phyloP scores from a whole-genome alignment of 2,797 vertebrate genomes.

The Halcyon smyrnensis region DNA sequence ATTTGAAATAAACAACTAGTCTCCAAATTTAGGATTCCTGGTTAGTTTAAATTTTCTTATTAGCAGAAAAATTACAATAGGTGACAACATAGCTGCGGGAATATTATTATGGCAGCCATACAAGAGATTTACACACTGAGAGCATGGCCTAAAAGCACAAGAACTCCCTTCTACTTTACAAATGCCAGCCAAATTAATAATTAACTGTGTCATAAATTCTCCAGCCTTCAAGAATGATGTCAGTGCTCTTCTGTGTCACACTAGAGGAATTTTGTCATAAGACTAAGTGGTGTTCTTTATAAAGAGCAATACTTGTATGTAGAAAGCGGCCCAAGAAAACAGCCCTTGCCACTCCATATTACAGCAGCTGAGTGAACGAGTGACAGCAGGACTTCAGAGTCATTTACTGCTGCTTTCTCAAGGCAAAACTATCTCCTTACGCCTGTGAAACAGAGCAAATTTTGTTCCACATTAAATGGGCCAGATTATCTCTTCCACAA shows the following conservation, averaged over 20 bases:
- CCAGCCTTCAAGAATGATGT: conserved; percentile 38
- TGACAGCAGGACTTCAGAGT: conserved; percentile 65
- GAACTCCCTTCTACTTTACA: conserved; percentile 69
- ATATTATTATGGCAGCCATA: conserved; percentile 61
- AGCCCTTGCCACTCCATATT: conserved; percentile 42
- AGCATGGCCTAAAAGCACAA: conserved; percentile 56
- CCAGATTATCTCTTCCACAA: conserved; percentile 59
- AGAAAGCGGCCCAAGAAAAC: conserved; percentile 12
- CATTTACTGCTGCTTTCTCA: conserved; percentile 63
- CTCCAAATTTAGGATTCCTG: conserved; percentile 79
- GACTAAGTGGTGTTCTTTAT: conserved; percentile 39
- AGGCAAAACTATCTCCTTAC: conserved; percentile 37
- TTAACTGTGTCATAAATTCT: conserved; percentile 61
- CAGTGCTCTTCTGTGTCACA: conserved; percentile 26
- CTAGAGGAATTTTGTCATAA: conserved; percentile 36
- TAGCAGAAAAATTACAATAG: conserved; percentile 80
- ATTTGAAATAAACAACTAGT: conserved; percentile 82
- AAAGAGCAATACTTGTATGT: conserved; percentile 23
- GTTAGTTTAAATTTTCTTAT: conserved; percentile 80
- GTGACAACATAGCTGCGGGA: conserved; percentile 72
- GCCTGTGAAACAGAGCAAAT: conserved; percentile 39
- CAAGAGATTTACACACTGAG: conserved; percentile 70
- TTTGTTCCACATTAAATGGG: conserved; percentile 56
- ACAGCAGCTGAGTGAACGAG: neutral
- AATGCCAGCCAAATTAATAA: conserved; percentile 75